phyloP scores from a whole-genome alignment of 2,888 invertebrate genomes.

The Drosophila birchii region DNA sequence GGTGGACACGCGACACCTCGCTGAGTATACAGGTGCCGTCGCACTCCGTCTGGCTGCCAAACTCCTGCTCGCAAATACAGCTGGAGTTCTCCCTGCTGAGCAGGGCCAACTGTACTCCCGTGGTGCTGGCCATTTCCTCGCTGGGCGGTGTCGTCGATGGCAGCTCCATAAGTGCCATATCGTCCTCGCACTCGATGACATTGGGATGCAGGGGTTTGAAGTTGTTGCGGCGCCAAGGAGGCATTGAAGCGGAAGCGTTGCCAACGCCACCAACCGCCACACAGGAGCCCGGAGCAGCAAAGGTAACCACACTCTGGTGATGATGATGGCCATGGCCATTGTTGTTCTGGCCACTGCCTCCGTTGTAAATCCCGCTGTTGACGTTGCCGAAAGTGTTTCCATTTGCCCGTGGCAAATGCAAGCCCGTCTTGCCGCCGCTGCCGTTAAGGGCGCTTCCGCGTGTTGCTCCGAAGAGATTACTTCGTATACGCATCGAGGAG shows the following conservation, averaged over 20 bases:
- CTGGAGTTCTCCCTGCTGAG: slow-evolving; percentile 62
- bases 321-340: slow-evolving; percentile 44
- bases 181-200: slow-evolving; percentile 79
- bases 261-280: neutral
- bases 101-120: slow-evolving; percentile 52
- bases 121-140: slow-evolving; percentile 54
- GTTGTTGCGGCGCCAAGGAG: slow-evolving; percentile 81
- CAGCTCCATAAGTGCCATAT: slow-evolving; percentile 65
- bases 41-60: slow-evolving; percentile 77
- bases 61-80: slow-evolving; percentile 79
- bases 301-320: slow-evolving; percentile 67
- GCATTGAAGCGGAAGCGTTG: slow-evolving; percentile 28
- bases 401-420: slow-evolving; percentile 32
- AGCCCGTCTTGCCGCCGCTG: slow-evolving; percentile 44
- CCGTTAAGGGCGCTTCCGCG: neutral
- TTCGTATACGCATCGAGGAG: slow-evolving; percentile 82
- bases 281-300: slow-evolving; percentile 47
- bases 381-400: slow-evolving; percentile 20
- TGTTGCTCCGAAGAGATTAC: slow-evolving; percentile 66
- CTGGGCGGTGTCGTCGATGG: slow-evolving; percentile 62
- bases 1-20: slow-evolving; percentile 76
- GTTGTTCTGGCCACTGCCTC: slow-evolving; percentile 52
- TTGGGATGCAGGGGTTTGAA: slow-evolving; percentile 81
- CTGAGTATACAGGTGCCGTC: slow-evolving; percentile 81
- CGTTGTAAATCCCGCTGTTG: slow-evolving; percentile 41